These are phyloP conservation scores for Epiblema foenella DNA, from an alignment of 2,888 invertebrate species.

Conservation along the genomic window DNA sequence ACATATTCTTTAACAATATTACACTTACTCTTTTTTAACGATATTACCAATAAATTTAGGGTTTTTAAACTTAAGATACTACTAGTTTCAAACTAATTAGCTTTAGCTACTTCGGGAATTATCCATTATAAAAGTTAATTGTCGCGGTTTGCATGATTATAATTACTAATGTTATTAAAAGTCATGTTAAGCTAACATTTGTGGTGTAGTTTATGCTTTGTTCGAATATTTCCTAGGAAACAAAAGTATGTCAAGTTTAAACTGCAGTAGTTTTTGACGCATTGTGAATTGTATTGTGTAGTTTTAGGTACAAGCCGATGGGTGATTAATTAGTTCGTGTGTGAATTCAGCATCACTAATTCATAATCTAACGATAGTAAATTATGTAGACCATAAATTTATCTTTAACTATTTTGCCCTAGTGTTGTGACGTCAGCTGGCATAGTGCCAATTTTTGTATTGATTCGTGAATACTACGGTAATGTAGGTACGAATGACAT, in stretches of 20 bases:
- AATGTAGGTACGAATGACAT: conserved; percentile 40
- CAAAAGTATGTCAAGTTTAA: conserved; percentile 32
- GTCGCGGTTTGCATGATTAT: not conserved
- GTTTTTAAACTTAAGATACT: not conserved
- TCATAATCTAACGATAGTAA: not conserved
- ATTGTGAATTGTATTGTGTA: conserved; percentile 16
- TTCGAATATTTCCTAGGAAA: conserved; percentile 1
- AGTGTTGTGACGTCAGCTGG: conserved; percentile 54
- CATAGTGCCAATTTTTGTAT: conserved; percentile 56
- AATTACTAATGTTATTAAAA: not conserved
- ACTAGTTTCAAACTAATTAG: not conserved
- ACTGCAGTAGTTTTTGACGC: conserved; percentile 32
- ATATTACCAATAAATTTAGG: not conserved
- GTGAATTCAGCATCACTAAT: not conserved
- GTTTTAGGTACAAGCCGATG: conserved; percentile 8
- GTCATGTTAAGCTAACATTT: not conserved
- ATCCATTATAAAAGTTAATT: conserved; percentile 14
- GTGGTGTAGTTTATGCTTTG: not conserved
- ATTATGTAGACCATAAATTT: not conserved
- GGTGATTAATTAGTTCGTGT: not conserved
- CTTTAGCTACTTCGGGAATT: not conserved
- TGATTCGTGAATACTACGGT: conserved; percentile 49
- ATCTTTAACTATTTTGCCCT: conserved; percentile 21
- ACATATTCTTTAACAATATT: not conserved
- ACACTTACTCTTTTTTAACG: not conserved